Conservation (phyloP, 2,113 vertebrate species). For the Uropsilus gracilis region DNA sequence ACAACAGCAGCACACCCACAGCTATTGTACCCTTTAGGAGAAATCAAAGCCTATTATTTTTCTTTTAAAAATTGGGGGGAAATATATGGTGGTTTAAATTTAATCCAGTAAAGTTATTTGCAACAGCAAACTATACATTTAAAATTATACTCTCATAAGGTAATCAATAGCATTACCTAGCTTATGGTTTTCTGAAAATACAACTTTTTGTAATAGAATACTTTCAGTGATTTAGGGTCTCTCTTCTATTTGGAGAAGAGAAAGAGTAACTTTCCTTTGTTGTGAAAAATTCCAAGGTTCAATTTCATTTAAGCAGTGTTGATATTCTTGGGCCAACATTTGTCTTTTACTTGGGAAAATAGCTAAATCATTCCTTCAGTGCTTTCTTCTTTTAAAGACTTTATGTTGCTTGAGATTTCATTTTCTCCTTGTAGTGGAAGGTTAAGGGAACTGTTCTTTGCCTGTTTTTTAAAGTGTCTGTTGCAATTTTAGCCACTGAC, state of each 20-base stretch:
- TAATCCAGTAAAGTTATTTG: slow-evolving; percentile 56
- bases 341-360: slow-evolving; percentile 59
- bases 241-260: not conserved
- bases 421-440: slow-evolving; percentile 31
- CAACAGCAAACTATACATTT: slow-evolving; percentile 26
- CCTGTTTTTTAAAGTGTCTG: not conserved
- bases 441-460: slow-evolving; percentile 44
- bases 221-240: slow-evolving; percentile 63
- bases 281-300: not conserved
- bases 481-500: slow-evolving; percentile 36
- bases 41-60: slow-evolving; percentile 46
- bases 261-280: slow-evolving; percentile 73
- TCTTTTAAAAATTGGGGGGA: slow-evolving; percentile 59
- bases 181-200: slow-evolving; percentile 52
- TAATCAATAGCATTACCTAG: slow-evolving; percentile 1
- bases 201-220: slow-evolving; percentile 66
- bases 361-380: not conserved
- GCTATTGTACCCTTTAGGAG: slow-evolving; percentile 44
- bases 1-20: not conserved
- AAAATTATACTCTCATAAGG: slow-evolving; percentile 33
- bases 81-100: slow-evolving; percentile 66
- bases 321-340: not conserved
- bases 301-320: slow-evolving; percentile 44
- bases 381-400: slow-evolving; percentile 56
- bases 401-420: slow-evolving; percentile 20